phyloP scores from a whole-genome alignment of 2,113 vertebrate species.

The Pseudolaguvia tuberculata region DNA sequence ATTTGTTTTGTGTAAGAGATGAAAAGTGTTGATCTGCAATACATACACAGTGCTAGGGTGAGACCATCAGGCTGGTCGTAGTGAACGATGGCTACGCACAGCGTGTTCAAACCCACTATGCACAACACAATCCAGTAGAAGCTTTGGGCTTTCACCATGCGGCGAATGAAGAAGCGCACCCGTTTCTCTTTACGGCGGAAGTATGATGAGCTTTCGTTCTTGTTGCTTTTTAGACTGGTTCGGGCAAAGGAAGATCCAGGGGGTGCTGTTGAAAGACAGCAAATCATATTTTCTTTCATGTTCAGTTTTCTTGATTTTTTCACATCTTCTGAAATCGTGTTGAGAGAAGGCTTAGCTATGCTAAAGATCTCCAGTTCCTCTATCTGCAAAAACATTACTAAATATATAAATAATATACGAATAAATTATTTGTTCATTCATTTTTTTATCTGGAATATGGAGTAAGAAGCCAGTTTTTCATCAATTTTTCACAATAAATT shows the following conservation, averaged over 20 bases:
- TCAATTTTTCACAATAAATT: background rate
- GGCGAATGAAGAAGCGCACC: slow-evolving; percentile 90
- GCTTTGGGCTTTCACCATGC: slow-evolving; percentile 96
- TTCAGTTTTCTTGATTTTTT: background rate
- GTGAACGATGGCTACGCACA: slow-evolving; percentile 94
- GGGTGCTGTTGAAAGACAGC: slow-evolving; percentile 49
- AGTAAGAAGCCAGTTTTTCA: background rate
- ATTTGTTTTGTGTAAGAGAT: background rate
- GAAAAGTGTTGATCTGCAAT: background rate
- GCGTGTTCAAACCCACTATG: slow-evolving; percentile 90
- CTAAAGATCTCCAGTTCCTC: no score
- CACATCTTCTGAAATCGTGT: background rate
- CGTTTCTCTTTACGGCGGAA: slow-evolving; percentile 95
- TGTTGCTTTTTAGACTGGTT: slow-evolving; percentile 86
- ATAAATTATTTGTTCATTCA: background rate
- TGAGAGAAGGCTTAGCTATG: no score
- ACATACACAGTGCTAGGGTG: slow-evolving; percentile 86
- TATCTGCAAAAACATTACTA: background rate
- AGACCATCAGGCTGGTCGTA: slow-evolving; percentile 89
- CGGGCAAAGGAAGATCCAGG: slow-evolving; percentile 89
- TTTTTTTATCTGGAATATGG: background rate
- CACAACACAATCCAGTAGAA: slow-evolving; percentile 97
- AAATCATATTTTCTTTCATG: background rate
- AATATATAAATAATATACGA: background rate
- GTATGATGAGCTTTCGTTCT: slow-evolving; percentile 87